phyloP scores from a whole-genome alignment of 2,797 vertebrate genomes.

The Bradypodion ventrale region DNA sequence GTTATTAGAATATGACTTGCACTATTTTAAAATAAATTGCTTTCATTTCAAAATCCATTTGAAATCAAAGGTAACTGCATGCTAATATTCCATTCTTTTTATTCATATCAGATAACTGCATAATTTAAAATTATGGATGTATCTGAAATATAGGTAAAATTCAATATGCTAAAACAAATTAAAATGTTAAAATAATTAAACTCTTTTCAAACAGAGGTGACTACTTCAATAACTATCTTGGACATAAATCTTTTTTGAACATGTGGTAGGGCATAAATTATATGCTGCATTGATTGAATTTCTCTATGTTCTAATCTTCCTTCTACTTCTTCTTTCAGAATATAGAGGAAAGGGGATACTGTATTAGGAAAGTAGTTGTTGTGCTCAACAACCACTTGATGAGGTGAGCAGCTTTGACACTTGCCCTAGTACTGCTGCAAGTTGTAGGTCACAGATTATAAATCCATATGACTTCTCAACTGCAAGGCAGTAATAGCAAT shows the following conservation, averaged over 20 bases:
- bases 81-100: not conserved
- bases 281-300: no score
- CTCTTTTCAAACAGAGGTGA: no score
- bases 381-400: no score
- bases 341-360: not conserved
- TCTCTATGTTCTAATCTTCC: no score
- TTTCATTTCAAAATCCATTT: not conserved
- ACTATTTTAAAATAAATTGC: not conserved
- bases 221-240: no score
- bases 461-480: not conserved
- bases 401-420: not conserved
- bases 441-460: not conserved
- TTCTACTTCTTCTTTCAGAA: not conserved
- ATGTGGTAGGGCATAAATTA: no score
- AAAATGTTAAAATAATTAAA: no score
- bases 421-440: not conserved
- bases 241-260: no score
- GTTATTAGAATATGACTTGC: not conserved
- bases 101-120: no score
- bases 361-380: not conserved
- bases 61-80: not conserved
- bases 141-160: no score
- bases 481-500: not conserved
- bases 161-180: no score
- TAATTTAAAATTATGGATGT: no score